Percentiles rank a stretch among this genome's conserved stretches.
Conservation (phyloP, 2,113 vertebrate species). For the Atractosteus spatula region DNA sequence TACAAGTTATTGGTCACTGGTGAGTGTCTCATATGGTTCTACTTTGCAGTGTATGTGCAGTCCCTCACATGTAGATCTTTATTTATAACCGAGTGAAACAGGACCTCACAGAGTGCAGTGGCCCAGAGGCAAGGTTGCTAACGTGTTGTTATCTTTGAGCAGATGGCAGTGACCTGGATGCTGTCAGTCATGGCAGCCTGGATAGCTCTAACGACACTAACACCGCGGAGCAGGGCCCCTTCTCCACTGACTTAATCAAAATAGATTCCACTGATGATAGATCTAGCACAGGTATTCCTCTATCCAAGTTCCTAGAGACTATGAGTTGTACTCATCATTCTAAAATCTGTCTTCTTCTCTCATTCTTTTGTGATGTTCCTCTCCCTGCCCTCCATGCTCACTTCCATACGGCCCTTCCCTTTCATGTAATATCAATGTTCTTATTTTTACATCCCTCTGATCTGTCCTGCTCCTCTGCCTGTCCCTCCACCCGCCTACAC, state of each 20-base stretch:
- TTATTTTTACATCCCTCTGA: not conserved
- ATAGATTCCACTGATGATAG: slow-evolving; percentile 80
- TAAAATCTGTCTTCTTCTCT: not conserved
- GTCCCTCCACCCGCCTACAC: slow-evolving; percentile 17
- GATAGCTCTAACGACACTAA: slow-evolving; percentile 76
- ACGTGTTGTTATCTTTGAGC: slow-evolving; percentile 48
- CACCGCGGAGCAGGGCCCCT: slow-evolving; percentile 71
- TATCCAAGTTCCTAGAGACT: slow-evolving; percentile 12
- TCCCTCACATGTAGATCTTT: too few relatives aligned
- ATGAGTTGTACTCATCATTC: slow-evolving; percentile 17
- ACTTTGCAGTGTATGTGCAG: too few relatives aligned
- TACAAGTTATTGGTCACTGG: too few relatives aligned
- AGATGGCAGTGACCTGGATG: slow-evolving; percentile 83
- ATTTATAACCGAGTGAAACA: not conserved
- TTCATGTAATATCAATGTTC: too few relatives aligned
- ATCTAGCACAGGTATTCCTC: slow-evolving; percentile 74
- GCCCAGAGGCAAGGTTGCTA: slow-evolving; percentile 6
- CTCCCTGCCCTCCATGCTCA: too few relatives aligned
- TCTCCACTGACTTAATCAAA: slow-evolving; percentile 76
- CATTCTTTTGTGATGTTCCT: not conserved
- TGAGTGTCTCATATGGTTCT: too few relatives aligned
- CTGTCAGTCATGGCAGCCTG: slow-evolving; percentile 79
- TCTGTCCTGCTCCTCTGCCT: not conserved
- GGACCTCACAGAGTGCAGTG: not conserved
- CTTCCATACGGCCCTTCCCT: too few relatives aligned